These are phyloP conservation scores for Achatina immaculata DNA, from an alignment of 1,140 invertebrate genomes.

Conservation along the genomic window DNA sequence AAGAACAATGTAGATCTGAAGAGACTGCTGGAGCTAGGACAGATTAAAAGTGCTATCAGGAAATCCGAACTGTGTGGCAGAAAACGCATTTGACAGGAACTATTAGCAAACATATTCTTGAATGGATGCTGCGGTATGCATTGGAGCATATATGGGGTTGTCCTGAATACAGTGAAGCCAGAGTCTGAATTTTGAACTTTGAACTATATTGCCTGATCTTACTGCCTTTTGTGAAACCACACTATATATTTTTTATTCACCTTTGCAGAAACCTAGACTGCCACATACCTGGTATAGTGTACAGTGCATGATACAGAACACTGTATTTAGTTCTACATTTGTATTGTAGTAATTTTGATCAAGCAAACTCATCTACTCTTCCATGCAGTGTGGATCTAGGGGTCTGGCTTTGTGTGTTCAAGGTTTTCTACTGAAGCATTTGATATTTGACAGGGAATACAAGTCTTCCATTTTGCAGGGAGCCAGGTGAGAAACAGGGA, in stretches of 20 bases:
- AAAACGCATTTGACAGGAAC: too few species aligned
- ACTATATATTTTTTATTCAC: not conserved
- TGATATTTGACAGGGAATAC: conserved; percentile 75
- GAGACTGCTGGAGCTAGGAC: too few species aligned
- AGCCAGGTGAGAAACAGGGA: conserved; percentile 38
- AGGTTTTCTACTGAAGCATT: conserved; percentile 78
- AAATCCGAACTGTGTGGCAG: too few species aligned
- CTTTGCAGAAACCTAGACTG: not conserved
- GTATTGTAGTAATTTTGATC: not conserved
- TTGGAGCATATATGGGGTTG: too few species aligned
- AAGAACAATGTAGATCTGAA: too few species aligned
- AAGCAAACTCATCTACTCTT: too few species aligned
- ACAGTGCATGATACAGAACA: not conserved
- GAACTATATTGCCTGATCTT: not conserved
- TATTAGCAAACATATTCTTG: too few species aligned
- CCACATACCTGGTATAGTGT: not conserved
- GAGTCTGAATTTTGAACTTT: too few species aligned
- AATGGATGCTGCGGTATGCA: too few species aligned
- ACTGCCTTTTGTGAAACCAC: not conserved
- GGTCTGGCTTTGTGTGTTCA: conserved; percentile 79
- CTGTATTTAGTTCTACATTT: not conserved
- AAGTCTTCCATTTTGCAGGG: conserved; percentile 41
- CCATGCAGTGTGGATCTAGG: conserved; percentile 75
- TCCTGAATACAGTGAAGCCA: too few species aligned
- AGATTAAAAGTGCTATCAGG: too few species aligned